Conservation (phyloP, 2,797 vertebrate genomes). For the Myotis daubentonii region DNA sequence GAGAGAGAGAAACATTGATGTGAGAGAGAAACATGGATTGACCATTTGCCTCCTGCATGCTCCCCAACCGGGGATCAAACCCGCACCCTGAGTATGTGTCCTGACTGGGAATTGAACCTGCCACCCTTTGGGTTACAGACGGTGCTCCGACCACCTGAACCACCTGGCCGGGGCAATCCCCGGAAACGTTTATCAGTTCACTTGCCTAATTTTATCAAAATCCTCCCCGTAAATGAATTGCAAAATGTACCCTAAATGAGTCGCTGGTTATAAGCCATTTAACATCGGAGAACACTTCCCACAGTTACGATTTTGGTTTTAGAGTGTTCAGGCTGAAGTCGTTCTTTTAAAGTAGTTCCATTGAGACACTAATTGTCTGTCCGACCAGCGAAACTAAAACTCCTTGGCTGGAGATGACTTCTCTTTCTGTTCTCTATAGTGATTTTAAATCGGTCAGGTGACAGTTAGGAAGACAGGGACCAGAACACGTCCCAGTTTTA, state of each 20-base stretch:
- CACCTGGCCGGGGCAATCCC: not conserved
- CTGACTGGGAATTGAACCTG: not conserved
- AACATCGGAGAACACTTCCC: not conserved
- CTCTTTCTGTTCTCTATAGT: not conserved
- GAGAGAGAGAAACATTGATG: not conserved
- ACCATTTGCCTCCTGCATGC: not conserved
- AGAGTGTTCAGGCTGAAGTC: not conserved
- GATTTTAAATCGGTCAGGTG: constrained; percentile 13
- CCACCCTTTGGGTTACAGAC: not conserved
- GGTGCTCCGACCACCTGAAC: not conserved
- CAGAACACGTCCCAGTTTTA: not conserved
- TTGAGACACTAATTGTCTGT: not conserved
- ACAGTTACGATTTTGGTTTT: constrained; percentile 16
- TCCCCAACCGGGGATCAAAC: not conserved
- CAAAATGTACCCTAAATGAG: not conserved
- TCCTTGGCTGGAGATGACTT: not conserved
- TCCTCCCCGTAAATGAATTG: not conserved
- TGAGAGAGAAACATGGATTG: not conserved
- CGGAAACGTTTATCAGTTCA: not conserved
- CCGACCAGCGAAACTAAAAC: not conserved
- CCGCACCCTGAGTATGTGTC: not conserved
- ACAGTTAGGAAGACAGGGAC: not conserved
- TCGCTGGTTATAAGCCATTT: not conserved
- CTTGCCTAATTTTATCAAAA: constrained; percentile 44
- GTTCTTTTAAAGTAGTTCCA: not conserved